phyloP scores from a whole-genome alignment of 2,797 vertebrate species.

The Oophaga sylvatica region DNA sequence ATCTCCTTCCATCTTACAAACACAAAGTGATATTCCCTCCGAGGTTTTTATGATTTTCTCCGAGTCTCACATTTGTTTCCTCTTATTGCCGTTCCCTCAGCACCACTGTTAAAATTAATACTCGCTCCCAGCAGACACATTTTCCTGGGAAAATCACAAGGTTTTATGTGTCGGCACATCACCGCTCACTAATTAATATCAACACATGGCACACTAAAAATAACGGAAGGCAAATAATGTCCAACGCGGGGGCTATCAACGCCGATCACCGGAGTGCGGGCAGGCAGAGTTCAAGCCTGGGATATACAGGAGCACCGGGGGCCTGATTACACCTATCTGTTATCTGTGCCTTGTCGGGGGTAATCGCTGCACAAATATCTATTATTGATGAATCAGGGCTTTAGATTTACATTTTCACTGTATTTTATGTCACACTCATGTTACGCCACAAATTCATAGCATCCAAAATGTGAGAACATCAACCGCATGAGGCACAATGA shows the following conservation, averaged over 20 bases:
- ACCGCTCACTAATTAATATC: slow-evolving; percentile 33
- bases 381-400: no score
- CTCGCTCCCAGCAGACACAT: slow-evolving; percentile 28
- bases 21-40: slow-evolving; percentile 23
- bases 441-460: no score
- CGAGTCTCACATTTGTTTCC: slow-evolving; percentile 39
- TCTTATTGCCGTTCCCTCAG: slow-evolving; percentile 32
- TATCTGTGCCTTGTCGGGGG: no score
- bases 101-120: slow-evolving; percentile 44
- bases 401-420: no score
- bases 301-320: neutral
- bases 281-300: slow-evolving; percentile 5
- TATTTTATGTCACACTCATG: no score
- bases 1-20: neutral
- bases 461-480: no score
- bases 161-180: slow-evolving; percentile 38
- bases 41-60: slow-evolving; percentile 10
- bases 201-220: slow-evolving; percentile 24
- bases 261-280: neutral
- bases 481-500: no score
- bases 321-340: neutral
- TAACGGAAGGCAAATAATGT: slow-evolving; percentile 18
- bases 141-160: slow-evolving; percentile 29
- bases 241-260: slow-evolving; percentile 13
- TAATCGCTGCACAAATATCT: no score